These are phyloP conservation scores for Phoebastria nigripes DNA, from an alignment of 2,797 vertebrate genomes.

Conservation along the genomic window DNA sequence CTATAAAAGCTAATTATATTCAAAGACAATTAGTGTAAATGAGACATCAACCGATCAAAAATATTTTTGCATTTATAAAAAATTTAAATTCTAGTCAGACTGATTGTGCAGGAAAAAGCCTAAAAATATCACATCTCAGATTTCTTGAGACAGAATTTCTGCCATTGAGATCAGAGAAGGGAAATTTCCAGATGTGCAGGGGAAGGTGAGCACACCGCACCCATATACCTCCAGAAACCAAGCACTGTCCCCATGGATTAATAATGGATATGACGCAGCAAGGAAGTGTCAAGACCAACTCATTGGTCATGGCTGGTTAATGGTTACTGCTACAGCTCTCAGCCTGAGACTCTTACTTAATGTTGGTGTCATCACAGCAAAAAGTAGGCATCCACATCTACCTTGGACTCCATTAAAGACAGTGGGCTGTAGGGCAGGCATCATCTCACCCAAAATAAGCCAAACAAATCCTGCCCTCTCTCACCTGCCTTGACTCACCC, in stretches of 20 bases:
- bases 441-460: background rate
- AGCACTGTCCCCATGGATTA: background rate
- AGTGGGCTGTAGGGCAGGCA: background rate
- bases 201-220: background rate
- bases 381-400: background rate
- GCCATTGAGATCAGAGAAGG: background rate
- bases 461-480: background rate
- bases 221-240: background rate
- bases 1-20: constrained; percentile 49
- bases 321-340: background rate
- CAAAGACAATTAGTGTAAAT: constrained; percentile 30
- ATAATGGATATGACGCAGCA: fast-evolving
- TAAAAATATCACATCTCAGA: constrained; percentile 29
- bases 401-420: background rate
- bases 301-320: background rate
- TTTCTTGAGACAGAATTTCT: constrained; percentile 43
- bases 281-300: background rate
- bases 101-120: constrained; percentile 29
- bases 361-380: background rate
- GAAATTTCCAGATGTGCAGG: background rate
- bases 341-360: background rate
- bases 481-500: background rate
- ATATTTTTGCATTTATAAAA: constrained; percentile 53
- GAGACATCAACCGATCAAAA: constrained; percentile 50
- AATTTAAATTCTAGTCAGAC: constrained; percentile 46